Evolutionary conservation across 2,113 vertebrate species (phyloP), one percentile per base, ranked within the genome.

Genomic region (Microtus pennsylvanicus): DNA sequence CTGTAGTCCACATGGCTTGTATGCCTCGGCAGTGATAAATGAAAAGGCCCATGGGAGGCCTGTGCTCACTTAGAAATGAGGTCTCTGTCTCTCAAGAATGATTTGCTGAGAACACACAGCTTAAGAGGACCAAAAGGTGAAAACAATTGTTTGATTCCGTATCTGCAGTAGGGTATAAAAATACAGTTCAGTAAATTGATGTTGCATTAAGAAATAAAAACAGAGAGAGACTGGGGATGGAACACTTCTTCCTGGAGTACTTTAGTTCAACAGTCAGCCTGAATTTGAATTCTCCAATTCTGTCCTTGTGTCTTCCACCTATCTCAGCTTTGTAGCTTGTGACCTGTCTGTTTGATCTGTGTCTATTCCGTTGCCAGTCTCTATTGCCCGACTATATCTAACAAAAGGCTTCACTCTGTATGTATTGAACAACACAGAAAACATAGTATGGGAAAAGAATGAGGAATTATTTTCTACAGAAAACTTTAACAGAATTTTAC

Each of bases 11-110:
- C 70, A 4, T 42, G 47, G 19, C 50, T 4, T 72, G 30, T 52
- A 47, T 67, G n/a, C 58, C 76, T 82, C 74, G 67, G 89, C 47
- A 93, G 88, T 33, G 72, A 95, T 94, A 78, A 90, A 94, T 90
- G 92, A 26, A 86, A 89, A 95, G 58, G 5, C 5, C 33, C 72
- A 30, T 38, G 26, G 95, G 95, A 74, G 94, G 1, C 26, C 91
- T 91, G 77, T 67, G 61, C 85, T 33, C 11, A 61, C 93, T 94
- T 81, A 72, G 63, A 97, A 90, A 61, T 55, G 9, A 74, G 30
- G 61, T 77, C 94, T 90, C 26, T 75, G 72, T 3, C n/a, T 92
- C 91, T 95, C 82, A 67, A 81, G 75, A 94, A 8, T 88, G 95
- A 95, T 91, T 90, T 92, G n/a, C 67, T 45, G 58, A 42, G 42